Evolutionary conservation across 2,888 invertebrate species (phyloP), one percentile per base, ranked within the genome.

Genomic region (Amphipyra tragopoginis): DNA sequence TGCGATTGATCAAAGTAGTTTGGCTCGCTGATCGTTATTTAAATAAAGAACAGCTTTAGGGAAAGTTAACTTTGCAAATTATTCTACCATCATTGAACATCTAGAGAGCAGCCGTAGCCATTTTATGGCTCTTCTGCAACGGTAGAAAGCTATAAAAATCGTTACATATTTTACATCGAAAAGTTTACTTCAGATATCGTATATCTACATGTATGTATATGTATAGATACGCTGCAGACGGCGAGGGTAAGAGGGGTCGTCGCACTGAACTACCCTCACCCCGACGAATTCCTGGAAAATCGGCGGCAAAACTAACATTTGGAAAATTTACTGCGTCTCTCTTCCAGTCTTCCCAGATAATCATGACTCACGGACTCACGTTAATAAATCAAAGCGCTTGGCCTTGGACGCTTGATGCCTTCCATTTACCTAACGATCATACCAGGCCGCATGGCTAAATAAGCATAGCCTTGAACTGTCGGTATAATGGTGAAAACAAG

Each of bases 241-340:
- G 73, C 50, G 63, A 75, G 80, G 82, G 76, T 52, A 66, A 62
- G 67, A 77, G 77, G 81, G 86, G 82, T 82, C 79, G 70, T 69
- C 59, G 77, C 73, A 76, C 74, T 51, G 34, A 71, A 57, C 64
- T 66, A 75, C 74, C 74, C 77, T 59, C 67, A 71, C 77, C 66
- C 59, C 55, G 58, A 66, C 49, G 34, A 67, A 66, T 85, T 85
- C 82, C 75, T 69, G 80, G 83, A 82, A 87, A 81, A 77, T 49
- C 58, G 72, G 51, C 68, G 61, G 67, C 65, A 66, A 80, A 68
- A 75, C 71, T 71, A 78, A 81, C 72, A 60, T 68, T 62, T 49
- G 52, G 59, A 72, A 72, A 71, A 65, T 61, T 65, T 70, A 61
- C 62, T 63, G 44, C 52, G 47, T 62, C 59, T 72, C 58, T 66